A percentile compares a stretch with the other conserved stretches of the same genome.
Evolutionary conservation across 2,888 invertebrate genomes (phyloP).

Genomic region (Drosophila longiperda): DNA sequence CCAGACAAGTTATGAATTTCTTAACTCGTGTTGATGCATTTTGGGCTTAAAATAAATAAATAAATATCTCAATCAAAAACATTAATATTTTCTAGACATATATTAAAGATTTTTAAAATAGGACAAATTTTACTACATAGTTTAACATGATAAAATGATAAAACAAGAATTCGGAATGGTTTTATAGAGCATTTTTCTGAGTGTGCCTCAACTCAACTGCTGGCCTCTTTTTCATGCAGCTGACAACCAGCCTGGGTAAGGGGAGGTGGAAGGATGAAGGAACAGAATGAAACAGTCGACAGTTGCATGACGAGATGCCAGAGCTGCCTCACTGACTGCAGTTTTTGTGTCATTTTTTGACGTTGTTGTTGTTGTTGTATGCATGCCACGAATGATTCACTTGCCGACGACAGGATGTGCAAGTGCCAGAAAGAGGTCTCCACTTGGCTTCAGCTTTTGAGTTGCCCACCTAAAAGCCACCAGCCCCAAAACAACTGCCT

Average conservation of each 20-base stretch:
- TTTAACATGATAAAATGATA: not conserved
- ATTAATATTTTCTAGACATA: not conserved
- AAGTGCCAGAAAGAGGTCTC: slow-evolving; percentile 73
- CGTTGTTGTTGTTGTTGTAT: slow-evolving; percentile 17
- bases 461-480: slow-evolving; percentile 52
- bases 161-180: not conserved
- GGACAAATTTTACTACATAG: not conserved
- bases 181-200: not conserved
- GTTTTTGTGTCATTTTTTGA: slow-evolving; percentile 57
- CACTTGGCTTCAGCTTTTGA: slow-evolving; percentile 59
- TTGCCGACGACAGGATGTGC: slow-evolving; percentile 75
- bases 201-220: slow-evolving; percentile 64
- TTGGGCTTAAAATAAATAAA: not conserved
- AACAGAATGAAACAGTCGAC: slow-evolving; percentile 63
- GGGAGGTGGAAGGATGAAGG: slow-evolving; percentile 14
- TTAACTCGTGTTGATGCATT: not conserved
- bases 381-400: slow-evolving; percentile 76
- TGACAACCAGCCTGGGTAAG: slow-evolving; percentile 56
- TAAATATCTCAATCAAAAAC: not conserved
- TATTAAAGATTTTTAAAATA: not conserved
- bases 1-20: not conserved
- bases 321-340: slow-evolving; percentile 67
- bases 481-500: slow-evolving; percentile 26
- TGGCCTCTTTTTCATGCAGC: slow-evolving; percentile 67
- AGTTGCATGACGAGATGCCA: slow-evolving; percentile 79